Evolutionary conservation across 2,113 vertebrate species (phyloP), one percentile per base, ranked within the genome.

Genomic region (Junco hyemalis): DNA sequence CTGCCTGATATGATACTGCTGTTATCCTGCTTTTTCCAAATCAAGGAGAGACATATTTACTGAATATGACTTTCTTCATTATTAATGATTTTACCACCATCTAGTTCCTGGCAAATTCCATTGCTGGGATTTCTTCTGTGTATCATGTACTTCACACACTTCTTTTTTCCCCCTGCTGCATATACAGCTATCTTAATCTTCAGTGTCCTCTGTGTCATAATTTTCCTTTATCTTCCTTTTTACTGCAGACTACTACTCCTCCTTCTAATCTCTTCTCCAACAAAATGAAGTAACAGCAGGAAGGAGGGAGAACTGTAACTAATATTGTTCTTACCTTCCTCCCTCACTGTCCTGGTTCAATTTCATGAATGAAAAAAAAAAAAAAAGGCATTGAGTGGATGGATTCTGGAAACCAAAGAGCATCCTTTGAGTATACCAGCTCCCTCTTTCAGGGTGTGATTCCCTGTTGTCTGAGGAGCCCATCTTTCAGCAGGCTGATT

Each of bases 31-130:
- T 93, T 94, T 90, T 90, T 90, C 82, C 64, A 86, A 66, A 81
- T 28, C 8, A 20, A 86, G 77, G 76, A 93, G 56, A 90, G 64
- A 83, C 38, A 22, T 92, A 48, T 93, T 96, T 92, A 81, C 40
- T 92, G 91, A 93, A 68, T 86, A 83, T 91, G 44, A 6, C 59
- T 90, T 94, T 91, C 53, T 90, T 81, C 60, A 94, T 92, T 89
- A 91, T 92, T 95, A 86, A 92, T 89, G 69, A 63, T 95, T 92
- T 80, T 80, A 54, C 50, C 0, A 1, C 76, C 29, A 8, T 81
- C 45, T 83, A 26, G 33, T 65, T 85, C 65, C 50, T 7, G 8
- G 15, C 28, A 85, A 64, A 88, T 65, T 95, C 38, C 25, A 29
- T 54, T 92, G 45, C 74, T 90, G 59, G 31, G 24, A 61, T 69